Evolutionary conservation across 2,888 invertebrate genomes (phyloP), one percentile per base, ranked within the genome.

Genomic region (Synergus laeviventris): DNA sequence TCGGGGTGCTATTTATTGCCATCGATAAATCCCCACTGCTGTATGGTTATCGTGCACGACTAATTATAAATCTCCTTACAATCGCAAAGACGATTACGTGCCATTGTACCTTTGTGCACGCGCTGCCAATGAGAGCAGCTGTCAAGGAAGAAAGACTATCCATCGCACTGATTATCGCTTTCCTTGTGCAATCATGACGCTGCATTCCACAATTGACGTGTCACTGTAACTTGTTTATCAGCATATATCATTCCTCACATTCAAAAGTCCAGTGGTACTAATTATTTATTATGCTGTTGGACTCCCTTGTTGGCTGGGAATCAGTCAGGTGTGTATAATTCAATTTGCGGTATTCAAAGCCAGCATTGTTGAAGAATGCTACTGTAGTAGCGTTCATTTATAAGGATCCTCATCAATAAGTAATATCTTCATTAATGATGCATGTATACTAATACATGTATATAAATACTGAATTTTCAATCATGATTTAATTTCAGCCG

Each of bases 1-100:
- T 62, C n/a, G 31, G 62, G 62, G 62, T 62, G 62, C 38, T 62
- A 62, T 62, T 62, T 62, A 62, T 62, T 62, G 62, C 62, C 36
- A 38, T 62, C 62, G 18, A 62, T 62, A 62, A 62, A 62, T 62
- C 38, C 39, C 18, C 18, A 62, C 36, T 36, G 62, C 16, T 5
- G 18, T 39, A 62, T 39, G 38, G 62, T 38, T 62, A 62, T 38
- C 62, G 16, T 8, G 18, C n/a, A 11, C 18, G 38, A 18, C 38
- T 62, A 61, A 38, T 31, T 62, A 61, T 61, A 61, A 62, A 38
- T 62, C 62, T 39, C 38, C 31, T 62, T 62, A 12, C 62, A 62
- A 62, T 62, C 36, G 38, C 62, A 62, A 39, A 62, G 62, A 38
- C 39, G 21, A 61, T 61, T 62, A 62, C 18, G 62, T 62, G 12